Percentiles rank a stretch among this genome's conserved stretches.
These are phyloP conservation scores for Triops cancriformis DNA, from an alignment of 1,140 invertebrate species.

Conservation along the genomic window DNA sequence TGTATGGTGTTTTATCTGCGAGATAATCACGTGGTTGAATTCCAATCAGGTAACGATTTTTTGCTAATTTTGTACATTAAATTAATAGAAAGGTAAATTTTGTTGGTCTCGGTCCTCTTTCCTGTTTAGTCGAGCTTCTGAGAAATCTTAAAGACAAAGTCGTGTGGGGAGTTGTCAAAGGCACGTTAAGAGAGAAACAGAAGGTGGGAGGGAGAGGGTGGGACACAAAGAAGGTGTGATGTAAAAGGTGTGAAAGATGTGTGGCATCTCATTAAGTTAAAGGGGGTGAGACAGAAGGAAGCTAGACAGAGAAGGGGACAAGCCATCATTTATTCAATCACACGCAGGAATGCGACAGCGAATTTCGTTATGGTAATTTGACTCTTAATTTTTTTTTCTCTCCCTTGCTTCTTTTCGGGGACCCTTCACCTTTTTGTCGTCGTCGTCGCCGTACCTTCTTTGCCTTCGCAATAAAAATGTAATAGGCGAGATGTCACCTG, in stretches of 20 bases:
- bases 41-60: constrained; percentile 53
- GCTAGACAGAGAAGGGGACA: neutral
- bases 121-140: neutral
- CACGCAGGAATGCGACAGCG: neutral
- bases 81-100: neutral
- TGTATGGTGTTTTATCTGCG: constrained; percentile 74
- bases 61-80: neutral
- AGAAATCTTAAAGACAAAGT: neutral
- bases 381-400: neutral
- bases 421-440: too few species aligned
- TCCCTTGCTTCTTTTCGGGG: neutral
- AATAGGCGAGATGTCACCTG: constrained; percentile 30
- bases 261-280: neutral
- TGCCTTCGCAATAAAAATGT: neutral
- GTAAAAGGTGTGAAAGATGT: constrained; percentile 6
- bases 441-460: too few species aligned
- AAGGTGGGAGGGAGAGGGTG: neutral
- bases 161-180: neutral
- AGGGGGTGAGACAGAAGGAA: neutral
- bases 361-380: constrained; percentile 11
- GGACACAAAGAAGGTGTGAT: neutral
- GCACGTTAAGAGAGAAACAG: neutral
- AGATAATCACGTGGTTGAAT: constrained; percentile 68
- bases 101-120: neutral
- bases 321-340: constrained; percentile 14